phyloP scores from a whole-genome alignment of 2,797 vertebrate species.

The Phrynocephalus vlangalii region DNA sequence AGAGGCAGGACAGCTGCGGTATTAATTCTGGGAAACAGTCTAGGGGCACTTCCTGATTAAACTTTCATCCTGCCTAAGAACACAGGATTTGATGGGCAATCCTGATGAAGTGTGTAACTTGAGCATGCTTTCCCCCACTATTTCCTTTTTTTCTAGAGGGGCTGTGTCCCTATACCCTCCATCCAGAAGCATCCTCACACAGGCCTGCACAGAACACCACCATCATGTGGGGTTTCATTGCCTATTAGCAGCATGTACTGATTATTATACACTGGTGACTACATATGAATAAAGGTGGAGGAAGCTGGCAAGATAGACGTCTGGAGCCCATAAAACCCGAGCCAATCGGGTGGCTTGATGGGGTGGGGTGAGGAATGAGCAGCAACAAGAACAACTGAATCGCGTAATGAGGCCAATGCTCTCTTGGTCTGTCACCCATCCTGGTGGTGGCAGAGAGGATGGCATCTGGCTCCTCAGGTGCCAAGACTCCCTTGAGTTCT shows the following conservation, averaged over 20 bases:
- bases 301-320: constrained; percentile 25
- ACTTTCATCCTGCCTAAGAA: no score
- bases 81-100: no score
- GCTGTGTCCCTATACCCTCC: neutral
- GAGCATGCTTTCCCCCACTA: no score
- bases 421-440: neutral
- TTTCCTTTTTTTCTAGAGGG: no score
- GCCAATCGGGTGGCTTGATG: neutral
- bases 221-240: neutral
- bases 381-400: neutral
- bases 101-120: no score
- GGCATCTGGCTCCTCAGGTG: no score
- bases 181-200: neutral
- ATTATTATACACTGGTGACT: neutral
- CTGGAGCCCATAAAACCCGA: constrained; percentile 25
- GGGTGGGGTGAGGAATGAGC: no score
- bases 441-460: neutral
- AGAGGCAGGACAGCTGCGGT: no score
- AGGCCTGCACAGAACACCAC: neutral
- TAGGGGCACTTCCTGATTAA: no score
- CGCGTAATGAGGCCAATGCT: neutral
- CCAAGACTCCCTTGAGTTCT: no score
- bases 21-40: no score
- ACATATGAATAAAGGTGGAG: neutral
- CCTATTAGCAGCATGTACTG: constrained; percentile 18